Evolutionary conservation across 2,888 invertebrate species (phyloP), one percentile per base, ranked within the genome.

Genomic region (Eremobia ochroleuca): DNA sequence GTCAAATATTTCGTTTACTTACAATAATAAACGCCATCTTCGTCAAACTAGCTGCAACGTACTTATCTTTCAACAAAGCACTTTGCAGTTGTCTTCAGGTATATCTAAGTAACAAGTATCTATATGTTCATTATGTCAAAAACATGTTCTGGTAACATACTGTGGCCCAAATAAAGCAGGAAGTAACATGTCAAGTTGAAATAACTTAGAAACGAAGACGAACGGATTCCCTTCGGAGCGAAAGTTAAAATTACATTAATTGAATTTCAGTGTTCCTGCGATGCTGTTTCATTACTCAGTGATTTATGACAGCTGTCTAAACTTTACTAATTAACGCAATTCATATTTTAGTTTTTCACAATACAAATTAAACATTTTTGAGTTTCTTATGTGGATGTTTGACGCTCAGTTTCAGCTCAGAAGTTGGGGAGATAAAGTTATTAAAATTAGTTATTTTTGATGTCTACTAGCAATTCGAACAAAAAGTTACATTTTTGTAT

Each of bases 271-370:
- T 90, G 90, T 88, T 90, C 85, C 58, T 83, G 83, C 79, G 77
- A 88, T 88, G 88, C 86, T 87, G 87, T 88, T 90, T 87, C 86
- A 85, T 89, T 88, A 82, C 85, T 81, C 79, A 76, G 73, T 90
- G 91, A 92, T 92, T 91, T 91, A 92, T 92, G 91, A 91, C 91
- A 89, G 88, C 89, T 90, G 90, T 87, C 90, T 84, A 46, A 92
- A 92, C 89, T 92, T 92, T 83, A 75, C 84, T 88, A 92, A 92
- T 92, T 91, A 90, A 87, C 72, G 86, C 88, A 87, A 91, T 90
- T 90, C 86, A 86, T 87, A 83, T 88, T 88, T 90, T 87, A 89
- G 88, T 91, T 91, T 90, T 86, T 81, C 73, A 83, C 68, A 85
- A 85, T 82, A 81, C 72, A 67, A 82, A 83, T 86, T 77, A 71